Base-by-base conservation (phyloP, 2,888 invertebrate genomes). In the Agrotis exclamationis region DNA sequence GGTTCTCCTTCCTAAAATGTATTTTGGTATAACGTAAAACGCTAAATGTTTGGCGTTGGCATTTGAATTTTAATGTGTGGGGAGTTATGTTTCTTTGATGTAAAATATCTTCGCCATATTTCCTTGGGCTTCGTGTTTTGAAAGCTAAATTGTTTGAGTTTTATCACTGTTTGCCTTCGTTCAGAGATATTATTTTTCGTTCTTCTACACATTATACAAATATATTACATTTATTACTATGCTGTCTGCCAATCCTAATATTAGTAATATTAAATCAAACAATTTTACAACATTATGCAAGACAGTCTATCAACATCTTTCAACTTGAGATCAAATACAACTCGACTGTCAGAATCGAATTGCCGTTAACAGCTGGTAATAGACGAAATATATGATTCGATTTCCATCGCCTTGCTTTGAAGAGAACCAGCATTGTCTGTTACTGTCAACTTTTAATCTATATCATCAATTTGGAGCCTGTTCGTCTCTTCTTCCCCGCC, bases 361-460 rank as follows among this genome's bases (percentile, higher is more conserved):
- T 69, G 51, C 58, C 53, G 53, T 72, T 79, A 66, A 16, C 56
- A 50, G 69, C 54, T 50, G 47, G 64, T 50, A n/a, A 58, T 18
- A 58, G 53, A 63, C 20, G 11, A 76, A 79, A 83, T 77, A 70
- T 79, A 82, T 74, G 70, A 77, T 82, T 76, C 53, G 70, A 83
- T 80, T 84, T 81, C 70, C 70, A 73, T 70, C 64, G 76, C 47
- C 50, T 68, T 67, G 58, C 63, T 74, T 57, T 70, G 57, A 66
- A 66, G 59, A 57, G 50, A 72, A 66, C 18, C 62, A 80, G 74
- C 22, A 84, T 67, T 79, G 79, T 77, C 71, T 72, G 58, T 63
- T 56, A 51, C 59, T 76, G 82, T 70, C 84, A 79, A 83, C 77
- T 79, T 87, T 85, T 88, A 88, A 89, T 90, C 86, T 85, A 83